Evolutionary conservation across 2,888 invertebrate species (phyloP).

Genomic region (Callinectes sapidus): DNA sequence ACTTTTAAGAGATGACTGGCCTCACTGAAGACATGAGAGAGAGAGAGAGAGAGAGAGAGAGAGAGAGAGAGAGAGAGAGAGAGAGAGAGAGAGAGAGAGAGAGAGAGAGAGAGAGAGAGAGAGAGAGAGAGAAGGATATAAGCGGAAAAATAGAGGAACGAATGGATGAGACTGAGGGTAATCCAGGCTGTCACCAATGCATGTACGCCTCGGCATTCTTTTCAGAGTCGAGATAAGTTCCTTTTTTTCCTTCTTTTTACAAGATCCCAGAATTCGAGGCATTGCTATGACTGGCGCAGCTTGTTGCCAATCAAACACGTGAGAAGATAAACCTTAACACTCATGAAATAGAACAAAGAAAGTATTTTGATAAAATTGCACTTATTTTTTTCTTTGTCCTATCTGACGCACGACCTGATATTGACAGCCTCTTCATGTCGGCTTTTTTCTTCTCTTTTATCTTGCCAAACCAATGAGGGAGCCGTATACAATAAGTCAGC

Average conservation of each 20-base stretch:
- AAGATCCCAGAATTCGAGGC: background rate
- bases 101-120: constrained; percentile 41
- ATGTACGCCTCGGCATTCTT: background rate
- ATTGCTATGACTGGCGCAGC: background rate
- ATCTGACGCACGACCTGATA: background rate
- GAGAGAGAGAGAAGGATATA: constrained; percentile 32
- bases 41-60: constrained; percentile 41
- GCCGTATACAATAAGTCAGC: background rate
- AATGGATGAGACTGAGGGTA: background rate
- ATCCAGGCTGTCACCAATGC: background rate
- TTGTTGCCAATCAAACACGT: background rate
- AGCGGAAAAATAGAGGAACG: background rate
- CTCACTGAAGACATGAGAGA: background rate
- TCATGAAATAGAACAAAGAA: background rate
- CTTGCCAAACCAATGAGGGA: background rate
- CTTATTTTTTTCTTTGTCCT: background rate
- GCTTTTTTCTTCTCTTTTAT: background rate
- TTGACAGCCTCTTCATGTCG: constrained; percentile 1
- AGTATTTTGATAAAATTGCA: background rate
- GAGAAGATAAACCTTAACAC: background rate
- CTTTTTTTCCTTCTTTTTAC: no score
- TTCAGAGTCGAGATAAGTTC: background rate
- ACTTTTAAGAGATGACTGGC: background rate
- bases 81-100: constrained; percentile 39
- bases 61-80: constrained; percentile 42